phyloP scores from a whole-genome alignment of 2,113 vertebrate genomes.

The Pygoscelis adeliae region DNA sequence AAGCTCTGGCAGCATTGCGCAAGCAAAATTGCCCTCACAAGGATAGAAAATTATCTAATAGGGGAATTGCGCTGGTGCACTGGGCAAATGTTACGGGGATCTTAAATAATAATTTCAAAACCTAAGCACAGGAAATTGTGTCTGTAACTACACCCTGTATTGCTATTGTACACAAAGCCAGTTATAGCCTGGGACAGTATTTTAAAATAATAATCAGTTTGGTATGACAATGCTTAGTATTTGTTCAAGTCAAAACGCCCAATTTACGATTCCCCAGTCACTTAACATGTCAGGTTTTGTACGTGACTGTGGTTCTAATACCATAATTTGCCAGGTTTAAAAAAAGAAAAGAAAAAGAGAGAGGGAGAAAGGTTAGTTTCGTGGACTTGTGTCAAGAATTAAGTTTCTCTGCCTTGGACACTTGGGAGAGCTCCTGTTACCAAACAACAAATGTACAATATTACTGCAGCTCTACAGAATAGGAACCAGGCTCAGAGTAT shows the following conservation, averaged over 20 bases:
- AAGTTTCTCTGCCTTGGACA: not conserved
- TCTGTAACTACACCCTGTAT: conserved; percentile 59
- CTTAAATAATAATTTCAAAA: conserved; percentile 56
- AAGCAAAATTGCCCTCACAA: conserved; percentile 54
- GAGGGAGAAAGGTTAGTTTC: not conserved
- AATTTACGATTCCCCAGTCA: conserved; percentile 6
- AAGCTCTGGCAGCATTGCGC: conserved; percentile 63
- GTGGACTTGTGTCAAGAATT: not conserved
- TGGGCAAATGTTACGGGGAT: not conserved
- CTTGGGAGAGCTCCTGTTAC: conserved; percentile 35
- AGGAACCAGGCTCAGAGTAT: not conserved
- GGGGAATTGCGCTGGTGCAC: conserved; percentile 57
- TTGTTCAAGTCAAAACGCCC: conserved; percentile 9
- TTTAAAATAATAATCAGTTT: conserved; percentile 34
- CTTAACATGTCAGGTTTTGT: not conserved
- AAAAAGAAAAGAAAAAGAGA: not conserved
- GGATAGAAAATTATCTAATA: conserved; percentile 74
- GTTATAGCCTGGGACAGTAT: conserved; percentile 28
- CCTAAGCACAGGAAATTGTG: conserved; percentile 58
- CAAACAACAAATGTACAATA: not conserved
- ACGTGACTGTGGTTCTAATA: not conserved
- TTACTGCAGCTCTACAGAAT: not conserved
- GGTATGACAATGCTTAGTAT: conserved; percentile 29
- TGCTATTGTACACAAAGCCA: conserved; percentile 36
- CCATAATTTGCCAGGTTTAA: not conserved